A percentile compares a stretch with the other conserved stretches of the same genome.
These are phyloP conservation scores for Eristalinus sepulchralis DNA, from an alignment of 2,888 invertebrate genomes.

Conservation along the genomic window DNA sequence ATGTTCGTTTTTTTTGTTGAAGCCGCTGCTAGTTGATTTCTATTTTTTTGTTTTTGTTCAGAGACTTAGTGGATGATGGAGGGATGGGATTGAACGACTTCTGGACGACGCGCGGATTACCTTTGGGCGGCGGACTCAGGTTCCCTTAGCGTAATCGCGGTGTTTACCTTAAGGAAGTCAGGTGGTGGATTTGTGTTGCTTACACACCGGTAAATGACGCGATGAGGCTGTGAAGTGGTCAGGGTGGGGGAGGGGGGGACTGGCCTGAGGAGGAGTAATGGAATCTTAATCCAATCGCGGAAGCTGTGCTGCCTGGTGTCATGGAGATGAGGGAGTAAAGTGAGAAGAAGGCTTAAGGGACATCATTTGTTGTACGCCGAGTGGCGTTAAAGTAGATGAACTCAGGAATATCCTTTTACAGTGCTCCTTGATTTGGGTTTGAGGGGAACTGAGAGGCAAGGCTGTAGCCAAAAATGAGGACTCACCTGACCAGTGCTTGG, in stretches of 20 bases:
- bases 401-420: neutral
- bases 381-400: neutral
- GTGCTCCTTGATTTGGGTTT: neutral
- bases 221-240: neutral
- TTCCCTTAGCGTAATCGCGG: slow-evolving; percentile 12
- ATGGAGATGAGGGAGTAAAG: neutral
- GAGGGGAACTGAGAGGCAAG: neutral
- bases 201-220: neutral
- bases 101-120: slow-evolving; percentile 14
- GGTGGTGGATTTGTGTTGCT: neutral
- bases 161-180: slow-evolving; percentile 5
- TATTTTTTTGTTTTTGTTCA: neutral
- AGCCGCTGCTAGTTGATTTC: too few relatives aligned
- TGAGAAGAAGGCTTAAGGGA: neutral
- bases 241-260: slow-evolving; percentile 10
- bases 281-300: slow-evolving; percentile 41
- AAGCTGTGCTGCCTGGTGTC: neutral
- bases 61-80: slow-evolving; percentile 11
- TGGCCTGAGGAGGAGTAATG: slow-evolving; percentile 15
- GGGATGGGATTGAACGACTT: slow-evolving; percentile 26
- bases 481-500: too few relatives aligned
- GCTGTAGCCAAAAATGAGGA: too few relatives aligned
- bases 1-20: neutral
- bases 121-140: slow-evolving; percentile 40
- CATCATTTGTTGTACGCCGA: neutral